Evolutionary conservation across 2,797 vertebrate genomes (phyloP).

Genomic region (Ciconia nigra): DNA sequence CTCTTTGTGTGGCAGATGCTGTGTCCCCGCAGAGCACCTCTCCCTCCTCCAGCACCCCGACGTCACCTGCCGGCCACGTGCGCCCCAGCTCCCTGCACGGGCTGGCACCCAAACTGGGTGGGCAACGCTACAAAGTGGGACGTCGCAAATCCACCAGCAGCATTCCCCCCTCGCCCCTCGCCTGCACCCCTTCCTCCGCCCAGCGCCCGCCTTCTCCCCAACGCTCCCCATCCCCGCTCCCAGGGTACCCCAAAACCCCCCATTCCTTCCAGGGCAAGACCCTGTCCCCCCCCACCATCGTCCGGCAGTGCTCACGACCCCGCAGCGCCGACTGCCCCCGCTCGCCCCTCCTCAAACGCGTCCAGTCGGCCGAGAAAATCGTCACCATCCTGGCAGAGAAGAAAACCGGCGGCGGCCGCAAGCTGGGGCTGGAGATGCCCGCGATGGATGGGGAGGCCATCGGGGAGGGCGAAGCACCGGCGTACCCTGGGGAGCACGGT

Average conservation of each 20-base stretch:
- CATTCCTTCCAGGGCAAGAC: conserved; percentile 86
- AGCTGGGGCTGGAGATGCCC: conserved; percentile 63
- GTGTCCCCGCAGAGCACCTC: conserved; percentile 89
- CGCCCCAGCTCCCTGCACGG: conserved; percentile 94
- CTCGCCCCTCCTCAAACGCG: conserved; percentile 88
- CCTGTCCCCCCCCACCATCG: conserved; percentile 86
- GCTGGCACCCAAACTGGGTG: conserved; percentile 87
- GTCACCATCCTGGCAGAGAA: conserved; percentile 81
- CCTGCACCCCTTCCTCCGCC: conserved; percentile 83
- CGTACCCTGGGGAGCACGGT: conserved; percentile 22
- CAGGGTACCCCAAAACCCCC: conserved; percentile 80
- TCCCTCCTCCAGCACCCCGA: conserved; percentile 91
- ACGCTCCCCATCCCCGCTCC: conserved; percentile 86
- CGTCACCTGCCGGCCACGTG: conserved; percentile 88
- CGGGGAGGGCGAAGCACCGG: conserved; percentile 26
- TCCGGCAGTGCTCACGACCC: conserved; percentile 82
- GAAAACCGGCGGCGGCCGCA: conserved; percentile 69
- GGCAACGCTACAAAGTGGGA: conserved; percentile 88
- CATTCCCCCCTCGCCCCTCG: conserved; percentile 94
- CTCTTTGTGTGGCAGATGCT: conserved; percentile 75
- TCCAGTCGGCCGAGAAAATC: conserved; percentile 92
- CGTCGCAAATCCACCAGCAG: conserved; percentile 97
- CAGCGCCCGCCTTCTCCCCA: conserved; percentile 88
- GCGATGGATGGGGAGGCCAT: conserved; percentile 51
- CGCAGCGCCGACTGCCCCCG: conserved; percentile 80